These are phyloP conservation scores for Chloebia gouldiae DNA, from an alignment of 2,113 vertebrate genomes.

Conservation along the genomic window DNA sequence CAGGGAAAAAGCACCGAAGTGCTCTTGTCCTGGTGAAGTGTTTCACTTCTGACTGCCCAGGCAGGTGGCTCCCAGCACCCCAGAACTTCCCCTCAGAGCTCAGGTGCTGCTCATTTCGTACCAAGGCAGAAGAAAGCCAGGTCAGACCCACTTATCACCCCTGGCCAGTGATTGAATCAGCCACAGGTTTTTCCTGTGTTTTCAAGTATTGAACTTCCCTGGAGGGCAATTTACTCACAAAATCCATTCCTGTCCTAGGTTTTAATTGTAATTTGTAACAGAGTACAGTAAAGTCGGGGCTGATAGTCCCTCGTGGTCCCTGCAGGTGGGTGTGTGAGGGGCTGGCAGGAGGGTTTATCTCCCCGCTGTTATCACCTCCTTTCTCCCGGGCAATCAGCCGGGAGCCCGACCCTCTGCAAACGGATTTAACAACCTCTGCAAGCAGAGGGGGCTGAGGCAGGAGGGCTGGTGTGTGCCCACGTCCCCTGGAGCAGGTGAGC, in stretches of 20 bases:
- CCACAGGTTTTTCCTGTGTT: background rate
- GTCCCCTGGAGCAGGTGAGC: accelerated
- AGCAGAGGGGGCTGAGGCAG: accelerated
- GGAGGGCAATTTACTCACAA: background rate
- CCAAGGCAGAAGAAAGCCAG: background rate
- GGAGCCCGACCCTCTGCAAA: background rate
- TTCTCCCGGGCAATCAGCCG: background rate
- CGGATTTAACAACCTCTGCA: background rate
- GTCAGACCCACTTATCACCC: background rate
- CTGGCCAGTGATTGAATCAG: background rate
- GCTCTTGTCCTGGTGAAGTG: accelerated
- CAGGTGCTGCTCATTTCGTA: background rate
- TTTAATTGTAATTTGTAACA: background rate
- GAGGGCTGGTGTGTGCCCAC: background rate
- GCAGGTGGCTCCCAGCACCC: background rate
- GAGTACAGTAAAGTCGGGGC: accelerated
- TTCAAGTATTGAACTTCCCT: background rate
- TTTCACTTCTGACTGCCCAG: background rate
- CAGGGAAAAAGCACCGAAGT: background rate
- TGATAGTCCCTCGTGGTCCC: background rate
- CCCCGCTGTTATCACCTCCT: background rate
- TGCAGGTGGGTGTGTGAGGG: background rate
- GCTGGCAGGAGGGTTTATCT: background rate
- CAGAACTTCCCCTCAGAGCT: background rate
- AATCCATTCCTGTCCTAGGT: background rate